Conservation (phyloP, 2,797 vertebrate genomes). For the Chelmon rostratus region DNA sequence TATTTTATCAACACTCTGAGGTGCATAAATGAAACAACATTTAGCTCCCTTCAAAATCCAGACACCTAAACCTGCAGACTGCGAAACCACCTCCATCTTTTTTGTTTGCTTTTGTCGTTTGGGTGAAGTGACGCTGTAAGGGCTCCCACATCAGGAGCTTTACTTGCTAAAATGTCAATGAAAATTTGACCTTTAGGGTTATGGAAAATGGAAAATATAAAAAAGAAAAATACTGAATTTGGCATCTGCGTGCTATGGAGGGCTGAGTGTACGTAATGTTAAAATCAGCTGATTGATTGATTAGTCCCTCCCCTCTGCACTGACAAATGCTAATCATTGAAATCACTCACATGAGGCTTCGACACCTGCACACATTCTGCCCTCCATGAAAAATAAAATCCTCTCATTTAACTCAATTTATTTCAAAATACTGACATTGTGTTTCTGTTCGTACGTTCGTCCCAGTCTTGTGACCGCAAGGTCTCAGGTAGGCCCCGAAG, state of each 20-base stretch:
- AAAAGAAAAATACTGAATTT: background rate
- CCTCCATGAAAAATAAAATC: too few relatives aligned
- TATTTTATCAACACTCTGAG: background rate
- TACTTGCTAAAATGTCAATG: background rate
- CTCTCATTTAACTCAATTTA: conserved; percentile 4
- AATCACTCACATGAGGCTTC: background rate
- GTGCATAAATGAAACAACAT: background rate
- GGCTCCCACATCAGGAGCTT: background rate
- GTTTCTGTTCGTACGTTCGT: too few relatives aligned
- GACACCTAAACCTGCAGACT: background rate
- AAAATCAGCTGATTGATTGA: conserved; percentile 1
- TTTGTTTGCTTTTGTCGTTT: background rate
- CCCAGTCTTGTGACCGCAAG: too few relatives aligned
- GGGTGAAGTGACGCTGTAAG: background rate
- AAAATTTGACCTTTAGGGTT: background rate
- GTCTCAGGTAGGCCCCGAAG: too few relatives aligned
- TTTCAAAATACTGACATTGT: background rate
- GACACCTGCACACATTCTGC: background rate
- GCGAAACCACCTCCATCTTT: background rate
- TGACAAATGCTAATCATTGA: background rate
- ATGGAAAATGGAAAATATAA: background rate
- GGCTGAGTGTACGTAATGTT: background rate
- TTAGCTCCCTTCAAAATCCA: background rate
- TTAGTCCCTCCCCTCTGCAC: background rate
- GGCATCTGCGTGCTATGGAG: background rate